Percentiles rank a stretch among this genome's conserved stretches.
Evolutionary conservation across 2,888 invertebrate genomes (phyloP).

Genomic region (Opisthograptis luteolata): DNA sequence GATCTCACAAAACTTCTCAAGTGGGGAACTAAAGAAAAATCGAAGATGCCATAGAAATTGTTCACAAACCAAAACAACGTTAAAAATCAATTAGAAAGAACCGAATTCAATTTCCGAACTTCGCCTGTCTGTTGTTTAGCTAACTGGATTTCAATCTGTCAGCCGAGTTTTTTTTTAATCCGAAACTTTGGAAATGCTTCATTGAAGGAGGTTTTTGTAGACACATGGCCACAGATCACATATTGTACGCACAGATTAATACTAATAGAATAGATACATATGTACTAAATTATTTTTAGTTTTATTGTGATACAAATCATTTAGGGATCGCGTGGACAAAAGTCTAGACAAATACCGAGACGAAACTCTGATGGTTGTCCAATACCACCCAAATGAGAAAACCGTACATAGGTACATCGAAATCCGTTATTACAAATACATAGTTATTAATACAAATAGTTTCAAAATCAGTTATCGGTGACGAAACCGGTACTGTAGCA

Average conservation of each 20-base stretch:
- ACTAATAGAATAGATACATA: not conserved
- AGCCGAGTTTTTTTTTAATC: constrained; percentile 37
- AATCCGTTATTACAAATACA: too few species aligned
- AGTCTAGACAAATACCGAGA: too few species aligned
- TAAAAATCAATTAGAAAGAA: constrained; percentile 52
- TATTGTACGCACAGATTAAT: not conserved
- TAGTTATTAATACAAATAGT: too few species aligned
- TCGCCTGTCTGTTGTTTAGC: constrained; percentile 41
- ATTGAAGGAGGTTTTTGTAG: not conserved
- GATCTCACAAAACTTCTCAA: constrained; percentile 2
- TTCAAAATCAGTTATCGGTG: too few species aligned
- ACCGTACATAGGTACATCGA: too few species aligned
- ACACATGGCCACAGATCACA: too few species aligned
- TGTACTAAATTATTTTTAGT: too few species aligned
- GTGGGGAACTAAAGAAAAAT: constrained; percentile 24
- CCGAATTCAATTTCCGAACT: constrained; percentile 47
- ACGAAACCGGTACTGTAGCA: too few species aligned
- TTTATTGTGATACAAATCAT: too few species aligned
- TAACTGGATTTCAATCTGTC: constrained; percentile 51
- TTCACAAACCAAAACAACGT: constrained; percentile 49
- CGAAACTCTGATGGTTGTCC: too few species aligned
- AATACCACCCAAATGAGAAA: too few species aligned
- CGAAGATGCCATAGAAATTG: constrained; percentile 37
- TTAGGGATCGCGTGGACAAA: too few species aligned
- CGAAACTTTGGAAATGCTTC: not conserved